Evolutionary conservation across 2,113 vertebrate genomes (phyloP).

Genomic region (Clarias gariepinus): DNA sequence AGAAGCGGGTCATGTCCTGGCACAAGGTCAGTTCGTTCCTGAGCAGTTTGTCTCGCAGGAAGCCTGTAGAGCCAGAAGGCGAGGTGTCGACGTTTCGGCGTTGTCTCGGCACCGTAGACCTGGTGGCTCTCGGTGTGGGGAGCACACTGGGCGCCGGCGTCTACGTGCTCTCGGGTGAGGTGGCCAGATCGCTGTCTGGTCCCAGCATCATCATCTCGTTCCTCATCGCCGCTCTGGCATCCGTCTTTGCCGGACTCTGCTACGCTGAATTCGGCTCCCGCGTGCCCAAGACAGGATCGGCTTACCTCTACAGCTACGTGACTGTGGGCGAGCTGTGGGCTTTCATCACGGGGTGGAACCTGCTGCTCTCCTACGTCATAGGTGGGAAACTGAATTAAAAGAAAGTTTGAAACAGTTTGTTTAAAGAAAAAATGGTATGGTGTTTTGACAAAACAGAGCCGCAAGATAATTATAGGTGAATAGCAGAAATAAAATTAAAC

Average conservation of each 20-base stretch:
- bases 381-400: conserved; percentile 62
- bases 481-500: background rate
- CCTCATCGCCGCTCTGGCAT: conserved; percentile 80
- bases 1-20: conserved; percentile 56
- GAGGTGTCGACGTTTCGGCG: conserved; percentile 73
- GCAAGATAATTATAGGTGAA: background rate
- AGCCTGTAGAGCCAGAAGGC: conserved; percentile 62
- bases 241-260: conserved; percentile 81
- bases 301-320: conserved; percentile 86
- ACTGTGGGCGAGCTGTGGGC: conserved; percentile 83
- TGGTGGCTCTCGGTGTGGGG: conserved; percentile 82
- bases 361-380: conserved; percentile 84
- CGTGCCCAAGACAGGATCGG: conserved; percentile 82
- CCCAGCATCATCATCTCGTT: conserved; percentile 85
- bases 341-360: conserved; percentile 84
- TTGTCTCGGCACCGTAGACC: conserved; percentile 79
- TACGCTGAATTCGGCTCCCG: conserved; percentile 81
- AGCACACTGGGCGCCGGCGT: conserved; percentile 85
- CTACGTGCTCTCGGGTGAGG: conserved; percentile 83
- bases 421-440: background rate
- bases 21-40: conserved; percentile 53
- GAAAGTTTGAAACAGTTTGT: background rate
- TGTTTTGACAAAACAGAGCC: background rate
- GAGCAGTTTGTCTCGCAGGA: conserved; percentile 72
- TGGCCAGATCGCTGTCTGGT: conserved; percentile 76